Conservation (phyloP, 2,113 vertebrate species). For the Prochilodus magdalenae region DNA sequence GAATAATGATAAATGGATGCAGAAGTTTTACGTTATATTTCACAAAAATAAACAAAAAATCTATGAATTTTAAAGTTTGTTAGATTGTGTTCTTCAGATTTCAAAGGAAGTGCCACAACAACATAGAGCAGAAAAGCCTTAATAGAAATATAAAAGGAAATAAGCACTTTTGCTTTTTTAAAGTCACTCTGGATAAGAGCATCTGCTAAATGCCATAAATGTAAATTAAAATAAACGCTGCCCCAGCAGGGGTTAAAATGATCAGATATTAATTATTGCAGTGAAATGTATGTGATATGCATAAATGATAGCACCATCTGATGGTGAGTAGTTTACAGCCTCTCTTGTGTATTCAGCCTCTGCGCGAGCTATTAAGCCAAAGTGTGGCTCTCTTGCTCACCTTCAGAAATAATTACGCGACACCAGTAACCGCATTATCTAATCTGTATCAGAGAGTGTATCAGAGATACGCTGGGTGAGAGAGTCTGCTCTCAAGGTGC, state of each 20-base stretch:
- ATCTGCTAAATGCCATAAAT: no score
- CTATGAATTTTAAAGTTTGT: no score
- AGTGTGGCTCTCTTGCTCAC: neutral
- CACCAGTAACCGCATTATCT: constrained; percentile 7
- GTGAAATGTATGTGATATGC: neutral
- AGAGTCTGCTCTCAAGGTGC: constrained; percentile 1
- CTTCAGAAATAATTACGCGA: constrained; percentile 5
- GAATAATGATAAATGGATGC: neutral
- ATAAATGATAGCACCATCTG: neutral
- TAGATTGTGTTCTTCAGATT: no score
- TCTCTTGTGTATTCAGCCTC: neutral
- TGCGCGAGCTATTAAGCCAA: neutral
- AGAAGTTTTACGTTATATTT: no score
- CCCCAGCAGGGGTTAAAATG: no score
- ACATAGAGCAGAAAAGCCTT: no score
- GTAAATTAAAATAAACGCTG: no score
- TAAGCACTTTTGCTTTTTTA: no score
- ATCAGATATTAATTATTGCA: neutral
- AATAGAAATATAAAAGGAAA: no score
- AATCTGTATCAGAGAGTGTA: constrained; percentile 12
- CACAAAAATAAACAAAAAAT: no score
- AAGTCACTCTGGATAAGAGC: no score
- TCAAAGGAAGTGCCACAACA: no score
- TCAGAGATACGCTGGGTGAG: neutral
- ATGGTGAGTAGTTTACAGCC: neutral